Base-by-base conservation (phyloP, 2,888 invertebrate genomes). In the Ormyrus rosae region DNA sequence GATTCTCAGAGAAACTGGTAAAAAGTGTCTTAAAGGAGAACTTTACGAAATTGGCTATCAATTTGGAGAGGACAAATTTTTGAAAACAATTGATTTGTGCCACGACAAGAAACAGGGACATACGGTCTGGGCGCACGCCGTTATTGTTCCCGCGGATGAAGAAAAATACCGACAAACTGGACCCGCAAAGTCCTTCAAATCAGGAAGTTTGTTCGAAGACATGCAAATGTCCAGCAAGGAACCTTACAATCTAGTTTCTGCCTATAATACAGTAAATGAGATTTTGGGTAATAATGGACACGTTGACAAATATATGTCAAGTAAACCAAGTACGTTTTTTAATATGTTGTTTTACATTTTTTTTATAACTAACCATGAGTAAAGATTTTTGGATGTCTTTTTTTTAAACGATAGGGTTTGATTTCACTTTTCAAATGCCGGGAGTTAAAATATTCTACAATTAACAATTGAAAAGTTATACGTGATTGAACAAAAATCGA, bases 51-150 rank as follows among this genome's bases (percentile, higher is more conserved):
- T 80, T 19, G 80, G 82, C 7, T 82, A 13, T 13, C 77, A 82
- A 0, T 10, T 82, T 0, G 67, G 50, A 0, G 55, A 69, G 1
- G 46, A n/a, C 1, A 46, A 60, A 5, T 82, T 82, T 13, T 9
- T 82, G 0, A 53, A 19, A 13, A 80, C 69, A 0, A 92, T 92
- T 83, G 91, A 90, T 84, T 91, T 93, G 0, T 94, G 94, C 86
- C 94, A 93, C 84, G 92, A 94, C 86, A 89, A 91, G 61, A 86
- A 84, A 6, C 89, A 91, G 0, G 88, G 93, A 78, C 92, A 92
- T 83, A 92, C 93, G 0, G 84, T 93, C 5, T 94, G 93, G 83
- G 92, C 92, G 0, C 91, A 92, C 88, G 92, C 92, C 78, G 91
- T 92, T 60, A 90, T 93, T 82, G 91, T 91, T n/a, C 76, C 79